These are phyloP conservation scores for Morus bassanus DNA, from an alignment of 2,797 vertebrate species.

Conservation along the genomic window DNA sequence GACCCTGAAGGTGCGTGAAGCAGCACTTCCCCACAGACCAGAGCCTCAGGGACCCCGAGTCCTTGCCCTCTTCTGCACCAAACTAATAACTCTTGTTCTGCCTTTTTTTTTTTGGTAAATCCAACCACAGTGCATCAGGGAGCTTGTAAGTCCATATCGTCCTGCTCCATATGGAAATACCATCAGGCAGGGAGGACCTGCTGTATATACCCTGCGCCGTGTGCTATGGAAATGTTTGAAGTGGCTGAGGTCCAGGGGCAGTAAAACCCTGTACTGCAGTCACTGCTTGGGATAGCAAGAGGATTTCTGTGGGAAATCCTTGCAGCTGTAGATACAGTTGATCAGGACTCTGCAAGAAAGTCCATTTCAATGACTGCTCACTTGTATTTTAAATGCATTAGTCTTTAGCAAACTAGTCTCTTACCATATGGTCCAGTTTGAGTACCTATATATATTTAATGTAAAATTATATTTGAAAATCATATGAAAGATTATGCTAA, in stretches of 20 bases:
- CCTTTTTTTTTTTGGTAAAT: not conserved
- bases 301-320: not conserved
- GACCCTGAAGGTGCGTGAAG: not conserved
- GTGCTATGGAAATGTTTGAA: not conserved
- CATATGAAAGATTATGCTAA: not conserved
- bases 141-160: not conserved
- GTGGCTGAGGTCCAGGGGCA: not conserved
- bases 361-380: not conserved
- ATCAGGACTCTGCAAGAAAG: not conserved
- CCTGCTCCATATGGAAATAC: not conserved
- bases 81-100: not conserved
- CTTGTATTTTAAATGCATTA: not conserved
- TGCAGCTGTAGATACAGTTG: not conserved
- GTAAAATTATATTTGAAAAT: not conserved
- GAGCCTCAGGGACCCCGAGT: accelerated
- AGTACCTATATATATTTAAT: not conserved
- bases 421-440: not conserved
- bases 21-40: not conserved
- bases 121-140: not conserved
- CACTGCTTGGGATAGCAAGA: not conserved
- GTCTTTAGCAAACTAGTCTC: not conserved
- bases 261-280: not conserved
- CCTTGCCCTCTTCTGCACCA: not conserved
- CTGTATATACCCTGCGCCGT: accelerated
- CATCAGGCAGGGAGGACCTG: not conserved